Evolutionary conservation across 2,888 invertebrate genomes (phyloP), one percentile per base, ranked within the genome.

Genomic region (Tachina grossa): DNA sequence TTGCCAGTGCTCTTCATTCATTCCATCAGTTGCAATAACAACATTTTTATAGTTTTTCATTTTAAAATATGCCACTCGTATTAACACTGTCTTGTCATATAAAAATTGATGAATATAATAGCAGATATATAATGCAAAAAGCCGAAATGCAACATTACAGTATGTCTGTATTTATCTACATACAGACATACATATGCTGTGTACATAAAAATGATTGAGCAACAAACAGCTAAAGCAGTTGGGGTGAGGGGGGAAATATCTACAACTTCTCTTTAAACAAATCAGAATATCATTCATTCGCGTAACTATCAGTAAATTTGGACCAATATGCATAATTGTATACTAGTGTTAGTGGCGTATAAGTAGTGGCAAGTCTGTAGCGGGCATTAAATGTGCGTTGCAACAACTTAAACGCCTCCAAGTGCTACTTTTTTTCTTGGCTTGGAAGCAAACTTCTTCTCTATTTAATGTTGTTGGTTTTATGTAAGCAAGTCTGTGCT

Each of bases 61-160:
- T 65, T 31, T 72, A 59, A 76, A 76, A 83, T 53, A 76, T 66
- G 79, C 59, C 71, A 85, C 78, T 83, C 71, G 75, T 71, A 83
- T 83, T 79, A 65, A 83, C 85, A 83, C 79, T 39, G 71, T 68
- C 83, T 80, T 83, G 83, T 85, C 85, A 83, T 76, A 85, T 85
- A 79, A 83, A 83, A 85, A 80, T 83, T 85, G 85, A 85, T 85
- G 76, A 72, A 53, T 66, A 79, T 83, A 71, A 75, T 61, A 68
- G 74, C 74, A 81, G 45, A 65, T 13, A 22, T 13, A 14, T 31
- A 66, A 69, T 16, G 19, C 39, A 45, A 75, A 81, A 71, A 39
- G 47, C n/a, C 55, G 13, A 72, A 75, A 53, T 22, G 53, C 13
- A 55, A 47, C 57, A 66, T 43, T 9, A 31, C 39, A 47, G 8